Percentiles rank a stretch among this genome's conserved stretches.
phyloP scores from a whole-genome alignment of 2,888 invertebrate species.

The Strigamia crassipes region DNA sequence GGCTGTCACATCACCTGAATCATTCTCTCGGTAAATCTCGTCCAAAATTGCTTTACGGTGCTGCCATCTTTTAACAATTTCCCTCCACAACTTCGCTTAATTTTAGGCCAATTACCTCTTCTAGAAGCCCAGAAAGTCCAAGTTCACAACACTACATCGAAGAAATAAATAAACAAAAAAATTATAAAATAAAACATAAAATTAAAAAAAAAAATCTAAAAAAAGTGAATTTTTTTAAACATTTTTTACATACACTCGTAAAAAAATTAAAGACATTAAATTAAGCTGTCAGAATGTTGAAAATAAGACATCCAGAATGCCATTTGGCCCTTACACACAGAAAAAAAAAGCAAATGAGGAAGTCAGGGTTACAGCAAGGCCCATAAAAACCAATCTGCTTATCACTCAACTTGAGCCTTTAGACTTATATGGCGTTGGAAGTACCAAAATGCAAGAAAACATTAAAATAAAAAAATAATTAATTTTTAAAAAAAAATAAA shows the following conservation, averaged over 20 bases:
- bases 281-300: background rate
- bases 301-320: background rate
- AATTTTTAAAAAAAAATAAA: no score
- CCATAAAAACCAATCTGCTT: constrained; percentile 20
- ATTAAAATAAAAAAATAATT: background rate
- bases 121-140: background rate
- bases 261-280: background rate
- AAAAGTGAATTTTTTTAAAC: background rate
- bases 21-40: background rate
- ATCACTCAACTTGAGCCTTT: background rate
- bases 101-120: background rate
- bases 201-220: background rate
- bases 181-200: no score
- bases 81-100: background rate
- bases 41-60: background rate
- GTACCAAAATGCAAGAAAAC: background rate
- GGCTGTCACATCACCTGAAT: background rate
- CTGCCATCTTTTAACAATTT: background rate
- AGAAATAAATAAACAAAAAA: background rate
- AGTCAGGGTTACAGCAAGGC: background rate
- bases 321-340: background rate
- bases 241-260: background rate
- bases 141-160: background rate
- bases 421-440: background rate
- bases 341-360: background rate